A percentile compares a stretch with the other conserved stretches of the same genome.
phyloP scores from a whole-genome alignment of 2,797 vertebrate genomes.

The Neomorphus geoffroyi region DNA sequence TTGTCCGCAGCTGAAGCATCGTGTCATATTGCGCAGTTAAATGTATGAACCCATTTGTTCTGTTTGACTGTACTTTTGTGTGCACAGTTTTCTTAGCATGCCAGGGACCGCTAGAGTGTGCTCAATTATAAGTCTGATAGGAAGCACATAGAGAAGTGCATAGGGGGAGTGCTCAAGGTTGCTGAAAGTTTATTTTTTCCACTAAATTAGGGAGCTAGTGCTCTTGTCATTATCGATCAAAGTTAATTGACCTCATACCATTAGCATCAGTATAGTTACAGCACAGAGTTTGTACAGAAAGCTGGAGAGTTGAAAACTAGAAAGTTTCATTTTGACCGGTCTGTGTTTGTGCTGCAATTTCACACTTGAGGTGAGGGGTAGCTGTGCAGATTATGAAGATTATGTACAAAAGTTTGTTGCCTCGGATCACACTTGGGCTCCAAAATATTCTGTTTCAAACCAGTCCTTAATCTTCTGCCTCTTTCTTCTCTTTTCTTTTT shows the following conservation, averaged over 20 bases:
- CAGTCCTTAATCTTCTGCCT: not conserved
- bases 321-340: not conserved
- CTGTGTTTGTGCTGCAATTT: not conserved
- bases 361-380: not conserved
- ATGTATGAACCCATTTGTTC: not conserved
- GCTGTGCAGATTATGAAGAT: not conserved
- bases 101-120: slow-evolving; percentile 24
- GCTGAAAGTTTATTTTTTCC: slow-evolving; percentile 37
- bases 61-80: not conserved
- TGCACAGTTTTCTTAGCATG: not conserved
- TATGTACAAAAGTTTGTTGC: not conserved
- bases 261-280: not conserved
- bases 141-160: rapidly evolving
- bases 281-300: not conserved
- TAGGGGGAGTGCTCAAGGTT: not conserved
- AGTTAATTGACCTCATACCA: slow-evolving; percentile 1
- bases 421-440: rapidly evolving
- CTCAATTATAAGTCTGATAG: not conserved
- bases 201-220: slow-evolving; percentile 8
- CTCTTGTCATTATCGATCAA: not conserved
- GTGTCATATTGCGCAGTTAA: rapidly evolving
- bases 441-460: not conserved
- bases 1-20: not conserved
- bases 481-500: not conserved
- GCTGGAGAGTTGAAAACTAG: not conserved